Percentiles rank a stretch among this genome's conserved stretches.
These are phyloP conservation scores for Corythoichthys haematopterus DNA, from an alignment of 2,113 vertebrate genomes.

Conservation along the genomic window DNA sequence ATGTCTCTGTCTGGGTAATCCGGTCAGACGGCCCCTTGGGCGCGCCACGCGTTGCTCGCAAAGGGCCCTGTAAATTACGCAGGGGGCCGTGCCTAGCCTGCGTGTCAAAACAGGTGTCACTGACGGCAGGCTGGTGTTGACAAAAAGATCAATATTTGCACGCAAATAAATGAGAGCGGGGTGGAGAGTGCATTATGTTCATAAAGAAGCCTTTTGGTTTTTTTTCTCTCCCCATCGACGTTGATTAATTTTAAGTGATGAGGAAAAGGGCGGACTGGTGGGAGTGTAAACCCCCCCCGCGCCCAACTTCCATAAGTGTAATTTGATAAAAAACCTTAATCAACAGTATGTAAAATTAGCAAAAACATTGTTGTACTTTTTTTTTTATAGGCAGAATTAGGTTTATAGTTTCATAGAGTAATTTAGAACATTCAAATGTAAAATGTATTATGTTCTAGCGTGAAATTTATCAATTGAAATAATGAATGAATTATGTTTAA, in stretches of 20 bases:
- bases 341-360: neutral
- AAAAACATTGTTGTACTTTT: neutral
- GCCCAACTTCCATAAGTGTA: neutral
- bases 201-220: neutral
- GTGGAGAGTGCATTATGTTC: neutral
- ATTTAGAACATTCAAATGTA: too few relatives aligned
- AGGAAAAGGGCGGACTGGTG: neutral
- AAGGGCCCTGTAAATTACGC: constrained; percentile 1
- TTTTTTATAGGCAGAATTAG: too few relatives aligned
- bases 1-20: constrained; percentile 70
- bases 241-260: neutral
- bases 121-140: neutral
- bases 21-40: constrained; percentile 15
- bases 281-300: neutral
- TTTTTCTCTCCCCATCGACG: neutral
- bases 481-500: too few relatives aligned
- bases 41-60: neutral
- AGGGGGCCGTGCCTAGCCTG: too few relatives aligned
- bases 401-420: too few relatives aligned
- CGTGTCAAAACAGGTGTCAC: neutral
- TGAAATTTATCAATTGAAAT: too few relatives aligned
- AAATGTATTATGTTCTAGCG: too few relatives aligned
- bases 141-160: constrained; percentile 4
- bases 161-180: neutral
- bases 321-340: neutral